phyloP scores from a whole-genome alignment of 2,888 invertebrate species.

The Troides aeacus region DNA sequence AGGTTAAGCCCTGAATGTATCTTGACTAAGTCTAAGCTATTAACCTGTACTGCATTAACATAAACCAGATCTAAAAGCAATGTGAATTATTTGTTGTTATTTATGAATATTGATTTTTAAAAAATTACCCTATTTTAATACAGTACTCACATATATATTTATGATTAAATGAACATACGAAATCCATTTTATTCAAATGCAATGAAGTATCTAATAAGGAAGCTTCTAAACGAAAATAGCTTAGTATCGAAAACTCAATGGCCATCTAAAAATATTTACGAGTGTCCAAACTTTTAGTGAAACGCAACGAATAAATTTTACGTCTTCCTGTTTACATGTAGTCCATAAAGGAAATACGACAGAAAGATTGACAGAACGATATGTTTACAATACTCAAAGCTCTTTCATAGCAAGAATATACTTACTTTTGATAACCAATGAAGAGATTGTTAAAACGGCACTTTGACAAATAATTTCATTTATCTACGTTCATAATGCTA shows the following conservation, averaged over 20 bases:
- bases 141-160: too few species aligned
- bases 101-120: too few species aligned
- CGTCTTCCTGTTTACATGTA: conserved; percentile 19
- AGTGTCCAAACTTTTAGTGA: conserved; percentile 13
- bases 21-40: neutral
- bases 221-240: neutral
- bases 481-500: too few species aligned
- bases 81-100: neutral
- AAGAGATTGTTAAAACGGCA: too few species aligned
- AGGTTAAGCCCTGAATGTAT: conserved; percentile 1
- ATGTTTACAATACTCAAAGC: conserved; percentile 12
- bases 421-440: too few species aligned
- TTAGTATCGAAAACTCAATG: neutral
- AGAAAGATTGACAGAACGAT: conserved; percentile 1
- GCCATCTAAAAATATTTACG: neutral
- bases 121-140: too few species aligned
- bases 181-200: too few species aligned
- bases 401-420: neutral
- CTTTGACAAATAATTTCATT: too few species aligned
- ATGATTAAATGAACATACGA: too few species aligned
- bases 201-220: too few species aligned
- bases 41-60: neutral
- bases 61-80: neutral
- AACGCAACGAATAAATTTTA: conserved; percentile 8
- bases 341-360: neutral